A percentile compares a stretch with the other conserved stretches of the same genome.
Evolutionary conservation across 2,888 invertebrate species (phyloP).

Genomic region (Laothoe populi): DNA sequence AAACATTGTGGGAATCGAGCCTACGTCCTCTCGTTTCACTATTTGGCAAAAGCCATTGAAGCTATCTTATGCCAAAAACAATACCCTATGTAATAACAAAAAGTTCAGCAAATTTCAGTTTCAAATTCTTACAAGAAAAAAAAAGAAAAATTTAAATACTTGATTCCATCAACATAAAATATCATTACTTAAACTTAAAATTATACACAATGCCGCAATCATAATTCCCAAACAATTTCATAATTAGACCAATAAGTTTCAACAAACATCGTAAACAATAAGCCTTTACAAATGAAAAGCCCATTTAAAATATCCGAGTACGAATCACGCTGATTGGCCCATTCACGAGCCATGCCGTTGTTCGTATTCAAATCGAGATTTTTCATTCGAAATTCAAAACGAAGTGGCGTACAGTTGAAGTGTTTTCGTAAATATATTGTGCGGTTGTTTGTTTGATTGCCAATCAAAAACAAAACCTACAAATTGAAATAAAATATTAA

Average conservation of each 20-base stretch:
- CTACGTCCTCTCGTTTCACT: too few relatives aligned
- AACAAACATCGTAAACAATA: slow-evolving; percentile 19
- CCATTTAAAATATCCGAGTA: slow-evolving; percentile 31
- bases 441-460: slow-evolving; percentile 24
- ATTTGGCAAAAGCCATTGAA: too few relatives aligned
- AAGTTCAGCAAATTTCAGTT: too few relatives aligned
- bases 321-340: slow-evolving; percentile 55
- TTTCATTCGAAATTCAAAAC: slow-evolving; percentile 35
- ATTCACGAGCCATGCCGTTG: slow-evolving; percentile 42
- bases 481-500: not conserved
- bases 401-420: slow-evolving; percentile 37
- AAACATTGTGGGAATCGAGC: too few relatives aligned
- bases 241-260: not conserved
- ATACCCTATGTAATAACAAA: too few relatives aligned
- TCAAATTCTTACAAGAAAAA: too few relatives aligned
- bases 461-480: slow-evolving; percentile 17
- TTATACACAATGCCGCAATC: not conserved
- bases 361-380: slow-evolving; percentile 39
- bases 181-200: too few relatives aligned
- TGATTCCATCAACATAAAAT: too few relatives aligned
- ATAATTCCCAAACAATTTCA: not conserved
- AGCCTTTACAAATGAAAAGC: slow-evolving; percentile 22
- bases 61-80: too few relatives aligned
- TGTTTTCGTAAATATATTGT: slow-evolving; percentile 27
- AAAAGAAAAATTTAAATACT: too few relatives aligned